A percentile compares a stretch with the other conserved stretches of the same genome.
Conservation (phyloP, 2,888 invertebrate species). For the Choreutis nemorana region DNA sequence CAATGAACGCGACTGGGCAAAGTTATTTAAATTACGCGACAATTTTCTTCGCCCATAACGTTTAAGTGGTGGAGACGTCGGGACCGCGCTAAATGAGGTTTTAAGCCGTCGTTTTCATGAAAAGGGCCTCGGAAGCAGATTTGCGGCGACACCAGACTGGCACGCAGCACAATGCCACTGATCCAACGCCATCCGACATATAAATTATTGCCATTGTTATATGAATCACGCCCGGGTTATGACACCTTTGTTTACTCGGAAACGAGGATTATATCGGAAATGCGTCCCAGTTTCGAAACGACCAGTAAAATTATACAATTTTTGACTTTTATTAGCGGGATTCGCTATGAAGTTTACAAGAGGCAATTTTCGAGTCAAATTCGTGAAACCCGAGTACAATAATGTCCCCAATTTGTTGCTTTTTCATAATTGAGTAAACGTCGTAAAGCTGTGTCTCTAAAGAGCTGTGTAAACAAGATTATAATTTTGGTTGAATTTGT, state of each 20-base stretch:
- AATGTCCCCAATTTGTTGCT: constrained; percentile 21
- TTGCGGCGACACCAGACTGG: constrained; percentile 31
- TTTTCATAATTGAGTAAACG: constrained; percentile 22
- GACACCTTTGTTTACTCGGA: no score
- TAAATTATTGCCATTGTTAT: constrained; percentile 51
- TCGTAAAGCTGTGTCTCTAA: constrained; percentile 18
- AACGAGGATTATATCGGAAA: no score
- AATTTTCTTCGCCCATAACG: constrained; percentile 52
- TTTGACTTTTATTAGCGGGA: no score
- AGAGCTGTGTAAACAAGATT: constrained; percentile 25
- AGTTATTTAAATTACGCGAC: constrained; percentile 61
- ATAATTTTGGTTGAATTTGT: constrained; percentile 19
- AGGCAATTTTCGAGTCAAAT: constrained; percentile 11
- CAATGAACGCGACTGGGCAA: constrained; percentile 39
- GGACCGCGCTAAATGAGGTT: constrained; percentile 54
- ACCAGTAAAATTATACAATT: no score
- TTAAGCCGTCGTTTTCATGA: constrained; percentile 44
- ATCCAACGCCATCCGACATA: constrained; percentile 30
- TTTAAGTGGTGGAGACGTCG: constrained; percentile 48
- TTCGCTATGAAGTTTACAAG: no score
- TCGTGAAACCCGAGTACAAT: constrained; percentile 17
- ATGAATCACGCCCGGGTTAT: constrained; percentile 39
- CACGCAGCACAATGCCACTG: constrained; percentile 36
- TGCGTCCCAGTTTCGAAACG: no score
- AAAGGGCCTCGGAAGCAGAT: constrained; percentile 56